Percentiles rank a stretch among this genome's conserved stretches.
These are phyloP conservation scores for Tipula lateralis DNA, from an alignment of 2,888 invertebrate species.

Conservation along the genomic window DNA sequence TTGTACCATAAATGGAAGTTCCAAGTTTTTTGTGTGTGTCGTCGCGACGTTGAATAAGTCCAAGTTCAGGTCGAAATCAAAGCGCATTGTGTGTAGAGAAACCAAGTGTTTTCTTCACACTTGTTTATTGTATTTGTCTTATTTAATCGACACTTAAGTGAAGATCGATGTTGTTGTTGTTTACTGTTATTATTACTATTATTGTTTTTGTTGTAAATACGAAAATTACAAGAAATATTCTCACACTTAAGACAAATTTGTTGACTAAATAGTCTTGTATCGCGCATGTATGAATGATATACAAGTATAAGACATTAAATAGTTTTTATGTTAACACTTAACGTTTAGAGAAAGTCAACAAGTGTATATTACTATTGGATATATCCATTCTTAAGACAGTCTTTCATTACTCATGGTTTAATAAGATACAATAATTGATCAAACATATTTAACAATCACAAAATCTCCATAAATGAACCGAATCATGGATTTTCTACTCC, in stretches of 20 bases:
- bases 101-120: not conserved
- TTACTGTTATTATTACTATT: not conserved
- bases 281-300: not conserved
- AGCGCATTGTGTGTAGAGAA: not conserved
- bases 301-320: not conserved
- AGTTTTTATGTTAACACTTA: not conserved
- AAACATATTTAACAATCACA: no score
- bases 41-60: not conserved
- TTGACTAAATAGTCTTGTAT: conserved; percentile 1
- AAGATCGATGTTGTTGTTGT: not conserved
- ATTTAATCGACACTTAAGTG: not conserved
- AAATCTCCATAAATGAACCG: no score
- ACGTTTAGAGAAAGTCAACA: not conserved
- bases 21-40: not conserved
- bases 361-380: not conserved
- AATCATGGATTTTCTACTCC: no score
- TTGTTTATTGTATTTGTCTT: not conserved
- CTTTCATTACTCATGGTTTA: no score
- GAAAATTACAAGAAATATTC: not conserved
- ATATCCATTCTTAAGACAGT: no score
- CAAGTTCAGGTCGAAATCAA: not conserved
- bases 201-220: not conserved
- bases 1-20: not conserved
- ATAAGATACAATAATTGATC: no score
- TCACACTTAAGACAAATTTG: not conserved